phyloP scores from a whole-genome alignment of 2,888 invertebrate genomes.

The Cerceris ruficornis region DNA sequence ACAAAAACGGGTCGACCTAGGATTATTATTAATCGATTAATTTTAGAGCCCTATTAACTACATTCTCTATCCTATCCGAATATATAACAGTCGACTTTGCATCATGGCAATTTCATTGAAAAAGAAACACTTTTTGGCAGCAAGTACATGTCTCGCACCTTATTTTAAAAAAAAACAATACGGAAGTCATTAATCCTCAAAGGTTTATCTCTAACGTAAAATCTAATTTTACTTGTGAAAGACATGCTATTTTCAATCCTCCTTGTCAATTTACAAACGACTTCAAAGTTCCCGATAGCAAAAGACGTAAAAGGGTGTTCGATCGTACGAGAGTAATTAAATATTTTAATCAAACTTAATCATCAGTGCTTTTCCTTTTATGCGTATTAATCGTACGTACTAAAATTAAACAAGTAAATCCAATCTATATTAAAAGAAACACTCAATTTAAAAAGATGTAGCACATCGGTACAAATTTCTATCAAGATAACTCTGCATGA shows the following conservation, averaged over 20 bases:
- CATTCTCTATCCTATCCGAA: conserved; percentile 40
- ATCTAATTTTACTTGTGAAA: conserved; percentile 34
- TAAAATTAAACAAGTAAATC: not conserved
- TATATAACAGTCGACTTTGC: conserved; percentile 48
- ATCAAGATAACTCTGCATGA: conserved; percentile 47
- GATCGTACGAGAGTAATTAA: conserved; percentile 12
- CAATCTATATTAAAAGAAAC: not conserved
- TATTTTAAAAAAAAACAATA: conserved; percentile 11
- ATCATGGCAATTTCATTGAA: conserved; percentile 49
- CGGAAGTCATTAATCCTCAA: conserved; percentile 42
- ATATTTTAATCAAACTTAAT: conserved; percentile 14
- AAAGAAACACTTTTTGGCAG: conserved; percentile 47
- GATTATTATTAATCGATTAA: conserved; percentile 53
- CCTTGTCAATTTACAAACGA: conserved; percentile 30
- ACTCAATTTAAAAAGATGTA: conserved; percentile 13
- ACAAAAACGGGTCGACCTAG: conserved; percentile 36
- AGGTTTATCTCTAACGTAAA: conserved; percentile 33
- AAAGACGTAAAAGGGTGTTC: conserved; percentile 17
- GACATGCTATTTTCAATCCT: conserved; percentile 21
- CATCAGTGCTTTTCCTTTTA: too few species aligned
- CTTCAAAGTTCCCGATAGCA: conserved; percentile 22
- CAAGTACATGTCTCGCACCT: conserved; percentile 36
- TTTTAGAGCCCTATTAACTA: conserved; percentile 47
- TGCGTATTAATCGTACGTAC: too few species aligned
- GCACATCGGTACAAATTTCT: conserved; percentile 35